phyloP scores from a whole-genome alignment of 53 echinoderm and acorn worm species.

The Zoroaster sp. region DNA sequence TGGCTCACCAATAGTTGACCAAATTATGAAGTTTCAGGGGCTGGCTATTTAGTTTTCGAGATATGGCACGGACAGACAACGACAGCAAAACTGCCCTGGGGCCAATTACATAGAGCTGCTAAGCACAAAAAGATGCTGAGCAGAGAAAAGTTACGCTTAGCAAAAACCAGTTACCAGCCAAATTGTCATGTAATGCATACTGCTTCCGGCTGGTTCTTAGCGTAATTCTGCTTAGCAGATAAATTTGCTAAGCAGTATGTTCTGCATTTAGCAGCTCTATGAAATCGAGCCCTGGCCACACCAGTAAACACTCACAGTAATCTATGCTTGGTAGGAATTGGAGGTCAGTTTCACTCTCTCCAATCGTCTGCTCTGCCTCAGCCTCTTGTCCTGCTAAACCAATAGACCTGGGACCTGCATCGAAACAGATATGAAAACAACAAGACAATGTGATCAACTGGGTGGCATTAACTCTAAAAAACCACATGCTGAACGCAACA shows the following conservation, averaged over 20 bases:
- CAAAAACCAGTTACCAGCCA: background rate
- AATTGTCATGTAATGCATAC: no score
- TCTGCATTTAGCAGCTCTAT: background rate
- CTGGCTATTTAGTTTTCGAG: no score
- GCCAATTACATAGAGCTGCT: background rate
- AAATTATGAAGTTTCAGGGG: no score
- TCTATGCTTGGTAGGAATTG: slow-evolving; percentile 89
- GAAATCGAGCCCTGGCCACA: background rate
- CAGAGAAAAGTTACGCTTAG: background rate
- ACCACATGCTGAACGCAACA: no score
- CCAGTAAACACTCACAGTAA: slow-evolving; percentile 71
- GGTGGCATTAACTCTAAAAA: background rate
- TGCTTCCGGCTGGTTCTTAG: no score
- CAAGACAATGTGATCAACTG: background rate
- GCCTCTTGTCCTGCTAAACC: background rate
- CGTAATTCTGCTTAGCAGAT: background rate
- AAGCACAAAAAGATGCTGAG: background rate
- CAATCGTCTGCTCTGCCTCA: background rate
- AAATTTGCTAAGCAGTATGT: background rate
- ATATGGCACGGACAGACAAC: no score
- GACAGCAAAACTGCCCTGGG: background rate
- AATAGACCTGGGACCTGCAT: background rate
- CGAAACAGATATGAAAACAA: background rate
- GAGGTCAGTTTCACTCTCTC: slow-evolving; percentile 34
- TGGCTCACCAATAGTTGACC: no score